These are phyloP conservation scores for Pegoplata infirma DNA, from an alignment of 2,888 invertebrate genomes.

Conservation along the genomic window DNA sequence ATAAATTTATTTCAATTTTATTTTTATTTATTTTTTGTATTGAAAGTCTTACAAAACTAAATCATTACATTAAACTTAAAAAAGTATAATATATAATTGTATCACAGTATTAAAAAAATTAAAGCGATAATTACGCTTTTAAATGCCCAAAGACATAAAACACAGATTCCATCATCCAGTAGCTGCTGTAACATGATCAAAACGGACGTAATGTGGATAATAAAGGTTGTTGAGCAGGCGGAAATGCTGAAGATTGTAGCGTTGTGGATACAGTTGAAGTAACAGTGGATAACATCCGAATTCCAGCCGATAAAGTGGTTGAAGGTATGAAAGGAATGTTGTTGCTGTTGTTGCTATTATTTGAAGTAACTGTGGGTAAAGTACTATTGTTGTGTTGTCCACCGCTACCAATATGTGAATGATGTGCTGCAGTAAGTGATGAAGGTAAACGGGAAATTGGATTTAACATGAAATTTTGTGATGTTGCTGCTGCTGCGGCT, in stretches of 20 bases:
- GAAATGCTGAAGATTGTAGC: slow-evolving; percentile 61
- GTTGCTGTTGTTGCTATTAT: slow-evolving; percentile 53
- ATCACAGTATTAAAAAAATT: slow-evolving; percentile 55
- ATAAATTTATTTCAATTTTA: neutral
- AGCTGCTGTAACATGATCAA: slow-evolving; percentile 45
- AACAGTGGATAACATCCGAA: slow-evolving; percentile 64
- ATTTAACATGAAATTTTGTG: slow-evolving; percentile 42
- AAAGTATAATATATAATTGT: slow-evolving; percentile 56
- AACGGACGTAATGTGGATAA: slow-evolving; percentile 71
- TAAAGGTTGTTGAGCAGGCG: slow-evolving; percentile 72
- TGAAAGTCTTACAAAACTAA: neutral
- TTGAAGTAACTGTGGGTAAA: slow-evolving; percentile 19
- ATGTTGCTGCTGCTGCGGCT: neutral
- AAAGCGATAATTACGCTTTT: slow-evolving; percentile 53
- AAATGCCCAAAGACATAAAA: slow-evolving; percentile 10
- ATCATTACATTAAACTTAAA: slow-evolving; percentile 13
- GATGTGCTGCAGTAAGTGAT: slow-evolving; percentile 17
- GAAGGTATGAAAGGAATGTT: slow-evolving; percentile 60
- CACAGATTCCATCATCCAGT: no score
- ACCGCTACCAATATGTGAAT: neutral
- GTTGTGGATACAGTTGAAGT: slow-evolving; percentile 48
- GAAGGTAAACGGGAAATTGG: slow-evolving; percentile 55
- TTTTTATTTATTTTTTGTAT: neutral
- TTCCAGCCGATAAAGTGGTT: slow-evolving; percentile 61
- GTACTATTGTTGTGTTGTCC: slow-evolving; percentile 11